Conservation (phyloP, 1,140 invertebrate species). For the Meteorus sp. region DNA sequence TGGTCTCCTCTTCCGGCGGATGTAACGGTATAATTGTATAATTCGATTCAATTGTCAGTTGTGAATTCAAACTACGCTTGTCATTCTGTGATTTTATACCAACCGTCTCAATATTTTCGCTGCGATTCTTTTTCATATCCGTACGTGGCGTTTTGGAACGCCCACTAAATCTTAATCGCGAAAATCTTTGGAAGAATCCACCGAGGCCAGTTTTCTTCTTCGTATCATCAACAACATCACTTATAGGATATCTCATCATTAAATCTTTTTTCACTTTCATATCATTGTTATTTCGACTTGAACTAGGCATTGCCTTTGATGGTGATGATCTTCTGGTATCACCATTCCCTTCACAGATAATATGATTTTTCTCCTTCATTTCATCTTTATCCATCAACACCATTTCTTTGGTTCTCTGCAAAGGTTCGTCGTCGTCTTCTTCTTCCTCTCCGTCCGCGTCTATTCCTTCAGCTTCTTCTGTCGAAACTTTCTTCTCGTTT, state of each 20-base stretch:
- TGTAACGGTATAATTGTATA: conserved; percentile 60
- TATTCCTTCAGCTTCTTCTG: too few relatives aligned
- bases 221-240: conserved; percentile 39
- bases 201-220: conserved; percentile 51
- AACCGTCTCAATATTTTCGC: background rate
- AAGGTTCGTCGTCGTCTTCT: too few relatives aligned
- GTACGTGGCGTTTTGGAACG: conserved; percentile 53
- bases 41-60: conserved; percentile 48
- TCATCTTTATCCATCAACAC: too few relatives aligned
- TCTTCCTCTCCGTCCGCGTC: conserved; percentile 33
- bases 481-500: too few relatives aligned
- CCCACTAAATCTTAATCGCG: conserved; percentile 57
- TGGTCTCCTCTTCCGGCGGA: conserved; percentile 43
- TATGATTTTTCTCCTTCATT: too few relatives aligned
- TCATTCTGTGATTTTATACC: too few relatives aligned
- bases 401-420: too few relatives aligned
- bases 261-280: conserved; percentile 9
- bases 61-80: conserved; percentile 19
- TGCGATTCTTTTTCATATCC: conserved; percentile 36
- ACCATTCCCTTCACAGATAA: too few relatives aligned
- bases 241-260: conserved; percentile 8
- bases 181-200: conserved; percentile 61
- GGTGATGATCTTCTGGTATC: conserved; percentile 37
- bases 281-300: background rate
- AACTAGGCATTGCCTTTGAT: conserved; percentile 31